These are phyloP conservation scores for Danio albolineatus DNA, from an alignment of 2,797 vertebrate genomes.

Conservation along the genomic window DNA sequence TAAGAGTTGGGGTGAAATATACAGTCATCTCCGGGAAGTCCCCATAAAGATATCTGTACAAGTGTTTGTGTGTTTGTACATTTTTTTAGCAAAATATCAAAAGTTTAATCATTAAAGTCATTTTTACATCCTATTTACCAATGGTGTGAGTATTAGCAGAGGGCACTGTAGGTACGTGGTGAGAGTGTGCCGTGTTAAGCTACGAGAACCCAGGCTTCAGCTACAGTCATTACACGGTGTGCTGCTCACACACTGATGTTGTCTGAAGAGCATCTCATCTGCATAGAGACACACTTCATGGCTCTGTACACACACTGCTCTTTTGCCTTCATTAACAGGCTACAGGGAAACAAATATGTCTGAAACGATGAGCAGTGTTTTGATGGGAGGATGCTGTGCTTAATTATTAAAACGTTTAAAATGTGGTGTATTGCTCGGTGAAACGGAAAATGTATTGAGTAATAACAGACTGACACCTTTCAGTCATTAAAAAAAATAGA, in stretches of 20 bases:
- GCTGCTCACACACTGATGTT: conserved; percentile 84
- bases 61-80: too few relatives aligned
- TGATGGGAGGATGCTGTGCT: conserved; percentile 57
- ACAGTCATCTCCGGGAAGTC: too few relatives aligned
- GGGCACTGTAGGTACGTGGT: background rate
- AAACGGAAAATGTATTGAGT: background rate
- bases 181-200: conserved; percentile 79
- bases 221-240: conserved; percentile 83
- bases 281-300: conserved; percentile 72
- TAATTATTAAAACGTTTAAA: conserved; percentile 68
- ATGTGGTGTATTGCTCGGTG: conserved; percentile 28
- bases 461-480: background rate
- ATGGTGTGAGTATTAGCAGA: too few relatives aligned
- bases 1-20: too few relatives aligned
- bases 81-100: too few relatives aligned
- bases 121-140: too few relatives aligned
- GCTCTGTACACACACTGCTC: conserved; percentile 76
- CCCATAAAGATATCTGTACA: too few relatives aligned
- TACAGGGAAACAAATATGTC: conserved; percentile 20
- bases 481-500: background rate
- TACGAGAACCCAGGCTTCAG: conserved; percentile 83
- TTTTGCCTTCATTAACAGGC: conserved; percentile 77
- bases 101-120: too few relatives aligned
- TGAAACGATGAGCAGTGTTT: conserved; percentile 37
- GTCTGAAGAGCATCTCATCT: conserved; percentile 79